phyloP scores from a whole-genome alignment of 2,797 vertebrate species.

The Taenioides sp. region DNA sequence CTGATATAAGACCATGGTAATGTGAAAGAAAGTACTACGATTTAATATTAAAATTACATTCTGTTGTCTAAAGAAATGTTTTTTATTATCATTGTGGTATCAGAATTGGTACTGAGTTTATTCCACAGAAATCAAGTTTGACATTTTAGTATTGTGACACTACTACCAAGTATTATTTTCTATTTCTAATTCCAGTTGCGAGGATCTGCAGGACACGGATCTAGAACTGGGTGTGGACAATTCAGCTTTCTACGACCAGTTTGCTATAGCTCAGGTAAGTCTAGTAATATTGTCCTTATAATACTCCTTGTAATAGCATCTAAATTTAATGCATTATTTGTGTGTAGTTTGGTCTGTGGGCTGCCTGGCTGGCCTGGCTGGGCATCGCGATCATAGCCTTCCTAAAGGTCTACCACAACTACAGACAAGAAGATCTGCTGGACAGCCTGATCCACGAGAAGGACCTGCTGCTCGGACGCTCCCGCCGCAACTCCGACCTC shows the following conservation, averaged over 20 bases:
- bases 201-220: constrained; percentile 90
- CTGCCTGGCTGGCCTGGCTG: constrained; percentile 95
- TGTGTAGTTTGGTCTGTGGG: constrained; percentile 92
- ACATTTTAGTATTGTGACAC: no score
- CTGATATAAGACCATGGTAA: no score
- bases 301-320: neutral
- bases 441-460: constrained; percentile 95
- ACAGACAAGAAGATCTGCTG: constrained; percentile 92
- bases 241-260: constrained; percentile 95
- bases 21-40: no score
- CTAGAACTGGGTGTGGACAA: constrained; percentile 91
- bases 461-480: constrained; percentile 89
- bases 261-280: constrained; percentile 91
- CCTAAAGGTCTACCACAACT: constrained; percentile 94
- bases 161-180: neutral
- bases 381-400: constrained; percentile 90
- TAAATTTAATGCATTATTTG: constrained; percentile 6
- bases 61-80: no score
- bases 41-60: no score
- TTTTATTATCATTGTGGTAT: no score
- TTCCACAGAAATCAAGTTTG: no score
- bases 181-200: constrained; percentile 79
- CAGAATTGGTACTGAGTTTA: no score
- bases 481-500: constrained; percentile 80
- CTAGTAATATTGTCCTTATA: neutral